Evolutionary conservation across 1,140 invertebrate species (phyloP), one percentile per base, ranked within the genome.

Genomic region (Lasioglossum albipes): DNA sequence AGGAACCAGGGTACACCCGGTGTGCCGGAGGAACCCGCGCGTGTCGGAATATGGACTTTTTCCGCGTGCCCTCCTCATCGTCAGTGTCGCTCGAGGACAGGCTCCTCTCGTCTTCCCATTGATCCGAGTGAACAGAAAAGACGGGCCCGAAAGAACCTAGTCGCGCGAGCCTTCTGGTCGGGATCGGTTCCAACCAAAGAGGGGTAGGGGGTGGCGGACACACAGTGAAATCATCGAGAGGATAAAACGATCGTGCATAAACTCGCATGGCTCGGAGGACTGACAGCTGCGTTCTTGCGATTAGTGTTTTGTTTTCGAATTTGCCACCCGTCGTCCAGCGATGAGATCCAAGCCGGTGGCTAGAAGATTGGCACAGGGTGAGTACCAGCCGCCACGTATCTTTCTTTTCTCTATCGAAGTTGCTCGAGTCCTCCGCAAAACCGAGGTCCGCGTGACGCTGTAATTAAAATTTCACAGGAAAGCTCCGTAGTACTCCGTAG

Each of bases 341-440:
- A 93, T 94, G 93, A 94, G 92, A 92, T 93, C 92, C 81, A 94
- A 94, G 86, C 90, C 93, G 84, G 92, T 94, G 75, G 93, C 93
- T 81, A 91, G 93, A 71, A 92, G 91, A 91, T 89, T 93, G 75
- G 91, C 93, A 91, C 93, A 93, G 91, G 93, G 93, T 94, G 88
- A 93, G 91, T 90, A 79, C 62, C 45, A 49, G 16, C 4, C n/a
- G 36, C 18, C 22, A 9, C 0, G 45, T 12, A 49, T 49, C 20
- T 12, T 61, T 2, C 3, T 16, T 20, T 20, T 16, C 9, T 45
- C 36, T 7, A 7, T 18, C 27, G 10, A 7, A 6, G 2, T 13
- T 13, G 0, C 22, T 20, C 20, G 2, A 18, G 13, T 54, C 16
- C 4, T 54, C 18, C 18, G 18, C 27, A 20, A 54, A 20, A 16